These are phyloP conservation scores for Serinus canaria DNA, from an alignment of 2,113 vertebrate genomes.

Conservation along the genomic window DNA sequence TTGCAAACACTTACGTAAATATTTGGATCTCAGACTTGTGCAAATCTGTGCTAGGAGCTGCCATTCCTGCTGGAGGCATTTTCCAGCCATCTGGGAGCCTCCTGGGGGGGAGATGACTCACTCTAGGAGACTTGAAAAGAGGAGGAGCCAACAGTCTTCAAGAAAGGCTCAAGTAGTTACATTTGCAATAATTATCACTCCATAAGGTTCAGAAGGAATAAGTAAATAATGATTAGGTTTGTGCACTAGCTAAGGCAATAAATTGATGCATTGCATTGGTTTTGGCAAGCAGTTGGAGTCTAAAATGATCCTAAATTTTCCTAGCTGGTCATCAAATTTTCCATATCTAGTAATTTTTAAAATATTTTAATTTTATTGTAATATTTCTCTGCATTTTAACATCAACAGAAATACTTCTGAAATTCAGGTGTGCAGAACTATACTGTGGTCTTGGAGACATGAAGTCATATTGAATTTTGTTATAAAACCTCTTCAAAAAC, in stretches of 20 bases:
- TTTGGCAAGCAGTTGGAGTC: conserved; percentile 20
- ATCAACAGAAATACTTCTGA: neutral
- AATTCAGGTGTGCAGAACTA: neutral
- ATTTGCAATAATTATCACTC: neutral
- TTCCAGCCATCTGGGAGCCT: neutral
- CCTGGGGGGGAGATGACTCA: neutral
- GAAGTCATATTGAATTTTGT: neutral
- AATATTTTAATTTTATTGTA: neutral
- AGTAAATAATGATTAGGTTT: neutral
- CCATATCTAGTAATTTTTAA: neutral
- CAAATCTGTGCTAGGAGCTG: neutral
- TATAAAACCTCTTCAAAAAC: neutral
- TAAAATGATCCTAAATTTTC: neutral
- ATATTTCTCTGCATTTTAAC: neutral
- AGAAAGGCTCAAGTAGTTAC: neutral
- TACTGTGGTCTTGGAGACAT: neutral
- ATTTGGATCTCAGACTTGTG: neutral
- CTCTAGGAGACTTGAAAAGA: neutral
- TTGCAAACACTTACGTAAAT: neutral
- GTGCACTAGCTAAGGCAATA: neutral
- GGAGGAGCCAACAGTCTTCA: neutral
- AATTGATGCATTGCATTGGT: neutral
- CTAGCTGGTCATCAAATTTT: neutral
- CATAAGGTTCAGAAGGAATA: neutral
- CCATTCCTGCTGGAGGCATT: neutral